phyloP scores from a whole-genome alignment of 2,888 invertebrate genomes.

The Andrena fulva region DNA sequence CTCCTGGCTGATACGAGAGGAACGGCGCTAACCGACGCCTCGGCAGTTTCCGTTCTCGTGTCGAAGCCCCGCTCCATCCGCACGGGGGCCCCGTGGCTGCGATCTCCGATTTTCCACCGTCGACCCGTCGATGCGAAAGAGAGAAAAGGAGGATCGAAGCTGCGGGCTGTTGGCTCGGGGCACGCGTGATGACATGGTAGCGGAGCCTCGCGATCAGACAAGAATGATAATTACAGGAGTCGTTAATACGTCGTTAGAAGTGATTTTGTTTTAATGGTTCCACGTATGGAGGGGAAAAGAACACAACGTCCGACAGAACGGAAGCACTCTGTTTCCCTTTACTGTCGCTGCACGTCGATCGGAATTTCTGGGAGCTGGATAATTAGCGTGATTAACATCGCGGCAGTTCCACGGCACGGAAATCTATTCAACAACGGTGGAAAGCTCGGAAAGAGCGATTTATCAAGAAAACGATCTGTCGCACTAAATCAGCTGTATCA shows the following conservation, averaged over 20 bases:
- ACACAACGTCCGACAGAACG: not conserved
- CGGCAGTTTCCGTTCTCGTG: too few species aligned
- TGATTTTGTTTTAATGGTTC: slow-evolving; percentile 61
- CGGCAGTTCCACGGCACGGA: not conserved
- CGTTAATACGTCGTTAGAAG: slow-evolving; percentile 68
- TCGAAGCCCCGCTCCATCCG: not conserved
- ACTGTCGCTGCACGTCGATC: slow-evolving; percentile 17
- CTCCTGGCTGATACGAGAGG: not conserved
- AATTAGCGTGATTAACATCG: slow-evolving; percentile 32
- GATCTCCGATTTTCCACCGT: slow-evolving; percentile 38
- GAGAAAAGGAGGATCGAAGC: not conserved
- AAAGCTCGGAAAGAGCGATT: not conserved
- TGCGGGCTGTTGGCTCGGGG: slow-evolving; percentile 6
- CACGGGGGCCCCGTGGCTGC: not conserved
- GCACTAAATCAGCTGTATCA: not conserved
- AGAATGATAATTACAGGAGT: slow-evolving; percentile 65
- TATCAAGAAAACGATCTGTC: not conserved
- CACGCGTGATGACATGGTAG: slow-evolving; percentile 45
- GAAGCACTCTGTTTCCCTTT: slow-evolving; percentile 12
- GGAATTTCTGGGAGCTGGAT: slow-evolving; percentile 38
- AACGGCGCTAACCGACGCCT: slow-evolving; percentile 17
- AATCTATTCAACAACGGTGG: too few species aligned
- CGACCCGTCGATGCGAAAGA: not conserved
- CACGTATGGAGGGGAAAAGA: slow-evolving; percentile 5
- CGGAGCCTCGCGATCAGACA: slow-evolving; percentile 38